These are phyloP conservation scores for Falco naumanni DNA, from an alignment of 2,797 vertebrate genomes.

Conservation along the genomic window DNA sequence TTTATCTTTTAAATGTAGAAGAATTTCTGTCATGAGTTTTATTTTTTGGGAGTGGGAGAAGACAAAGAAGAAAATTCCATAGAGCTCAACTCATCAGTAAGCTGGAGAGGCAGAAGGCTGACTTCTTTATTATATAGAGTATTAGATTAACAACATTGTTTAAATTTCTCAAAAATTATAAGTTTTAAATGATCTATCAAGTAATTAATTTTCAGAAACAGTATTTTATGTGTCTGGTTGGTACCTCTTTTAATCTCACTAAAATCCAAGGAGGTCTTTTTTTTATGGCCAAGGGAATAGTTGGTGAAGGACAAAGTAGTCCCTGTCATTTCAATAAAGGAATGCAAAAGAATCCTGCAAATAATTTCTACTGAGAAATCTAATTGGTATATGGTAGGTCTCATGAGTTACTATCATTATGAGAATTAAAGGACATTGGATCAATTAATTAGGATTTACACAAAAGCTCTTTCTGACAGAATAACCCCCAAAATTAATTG, in stretches of 20 bases:
- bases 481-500: not conserved
- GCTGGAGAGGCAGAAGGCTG: not conserved
- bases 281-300: not conserved
- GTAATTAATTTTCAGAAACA: not conserved
- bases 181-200: not conserved
- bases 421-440: not conserved
- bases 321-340: not conserved
- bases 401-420: not conserved
- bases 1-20: not conserved
- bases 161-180: not conserved
- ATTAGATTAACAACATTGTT: not conserved
- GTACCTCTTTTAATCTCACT: slow-evolving; percentile 7
- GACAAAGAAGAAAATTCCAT: not conserved
- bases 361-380: not conserved
- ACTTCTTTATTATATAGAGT: not conserved
- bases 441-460: slow-evolving; percentile 18
- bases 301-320: not conserved
- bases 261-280: not conserved
- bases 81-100: not conserved
- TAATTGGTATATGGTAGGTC: not conserved
- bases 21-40: not conserved
- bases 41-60: not conserved
- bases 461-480: not conserved
- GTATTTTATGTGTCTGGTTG: not conserved
- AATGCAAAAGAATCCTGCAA: not conserved